phyloP scores from a whole-genome alignment of 2,797 vertebrate species.

The Danio tinwini region DNA sequence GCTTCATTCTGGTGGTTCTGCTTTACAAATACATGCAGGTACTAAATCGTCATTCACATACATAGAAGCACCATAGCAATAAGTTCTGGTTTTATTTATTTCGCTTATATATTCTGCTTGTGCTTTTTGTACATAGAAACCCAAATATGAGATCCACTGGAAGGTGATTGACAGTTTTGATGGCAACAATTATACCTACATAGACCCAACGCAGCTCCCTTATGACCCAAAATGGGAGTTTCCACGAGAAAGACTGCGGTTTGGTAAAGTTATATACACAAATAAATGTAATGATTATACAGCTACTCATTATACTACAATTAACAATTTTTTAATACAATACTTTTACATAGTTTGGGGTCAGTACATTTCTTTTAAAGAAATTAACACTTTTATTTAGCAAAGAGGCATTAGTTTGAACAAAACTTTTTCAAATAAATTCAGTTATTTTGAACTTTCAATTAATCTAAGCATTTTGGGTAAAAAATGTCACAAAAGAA shows the following conservation, averaged over 20 bases:
- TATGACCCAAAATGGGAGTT: conserved; percentile 99
- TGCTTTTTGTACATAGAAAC: conserved; percentile 82
- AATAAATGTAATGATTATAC: neutral
- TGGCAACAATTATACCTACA: conserved; percentile 98
- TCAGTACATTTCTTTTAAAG: neutral
- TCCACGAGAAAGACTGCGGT: conserved; percentile 93
- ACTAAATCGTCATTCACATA: conserved; percentile 35
- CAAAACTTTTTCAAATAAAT: no score
- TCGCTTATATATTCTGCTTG: neutral
- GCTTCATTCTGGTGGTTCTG: conserved; percentile 85
- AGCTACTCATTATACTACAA: neutral
- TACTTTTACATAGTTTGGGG: neutral
- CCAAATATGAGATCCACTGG: conserved; percentile 99
- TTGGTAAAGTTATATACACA: conserved; percentile 78
- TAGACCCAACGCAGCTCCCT: conserved; percentile 96
- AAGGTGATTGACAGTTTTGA: conserved; percentile 98
- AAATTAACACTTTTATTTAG: neutral
- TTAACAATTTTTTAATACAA: neutral
- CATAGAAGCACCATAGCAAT: no score
- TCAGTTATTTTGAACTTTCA: no score
- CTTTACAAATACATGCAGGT: conserved; percentile 96
- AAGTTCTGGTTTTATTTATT: neutral
- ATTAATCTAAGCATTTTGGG: no score
- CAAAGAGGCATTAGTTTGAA: neutral
- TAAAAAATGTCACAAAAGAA: no score